These are phyloP conservation scores for Boloria euphrosyne DNA, from an alignment of 2,888 invertebrate species.

Conservation along the genomic window DNA sequence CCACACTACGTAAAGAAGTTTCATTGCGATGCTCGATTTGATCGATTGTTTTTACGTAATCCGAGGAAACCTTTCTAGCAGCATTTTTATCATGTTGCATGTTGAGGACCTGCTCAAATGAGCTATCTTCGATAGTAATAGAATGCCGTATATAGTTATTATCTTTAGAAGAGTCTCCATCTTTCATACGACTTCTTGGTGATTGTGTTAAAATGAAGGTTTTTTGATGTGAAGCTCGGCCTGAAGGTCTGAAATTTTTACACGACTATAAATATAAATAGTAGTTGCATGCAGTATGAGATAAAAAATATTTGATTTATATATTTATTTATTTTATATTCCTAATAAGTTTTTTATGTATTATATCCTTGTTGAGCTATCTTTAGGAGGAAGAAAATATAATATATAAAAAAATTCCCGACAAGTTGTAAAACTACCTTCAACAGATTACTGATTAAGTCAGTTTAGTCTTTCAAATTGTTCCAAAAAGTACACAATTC, in stretches of 20 bases:
- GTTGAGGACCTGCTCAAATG: constrained; percentile 55
- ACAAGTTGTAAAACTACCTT: too few species aligned
- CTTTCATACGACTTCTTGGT: constrained; percentile 43
- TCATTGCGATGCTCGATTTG: constrained; percentile 51
- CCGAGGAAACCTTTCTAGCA: constrained; percentile 64
- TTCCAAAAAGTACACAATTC: neutral
- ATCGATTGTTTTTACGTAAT: constrained; percentile 65
- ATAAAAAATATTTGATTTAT: neutral
- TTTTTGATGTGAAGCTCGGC: constrained; percentile 44
- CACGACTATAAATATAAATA: too few species aligned
- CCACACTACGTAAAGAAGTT: constrained; percentile 58
- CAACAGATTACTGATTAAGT: too few species aligned
- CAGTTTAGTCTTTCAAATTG: too few species aligned
- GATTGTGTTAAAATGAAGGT: constrained; percentile 53
- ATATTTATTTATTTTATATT: too few species aligned
- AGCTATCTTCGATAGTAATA: constrained; percentile 42
- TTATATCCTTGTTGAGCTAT: too few species aligned
- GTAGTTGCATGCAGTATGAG: neutral
- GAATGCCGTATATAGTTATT: constrained; percentile 46
- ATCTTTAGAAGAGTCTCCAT: constrained; percentile 45
- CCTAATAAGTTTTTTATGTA: too few species aligned
- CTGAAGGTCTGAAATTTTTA: constrained; percentile 48
- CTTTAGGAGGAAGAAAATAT: too few species aligned
- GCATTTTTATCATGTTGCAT: constrained; percentile 60
- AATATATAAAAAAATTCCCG: too few species aligned